Base-by-base conservation (phyloP, 1,140 invertebrate genomes). In the Coenobita brevimanus region DNA sequence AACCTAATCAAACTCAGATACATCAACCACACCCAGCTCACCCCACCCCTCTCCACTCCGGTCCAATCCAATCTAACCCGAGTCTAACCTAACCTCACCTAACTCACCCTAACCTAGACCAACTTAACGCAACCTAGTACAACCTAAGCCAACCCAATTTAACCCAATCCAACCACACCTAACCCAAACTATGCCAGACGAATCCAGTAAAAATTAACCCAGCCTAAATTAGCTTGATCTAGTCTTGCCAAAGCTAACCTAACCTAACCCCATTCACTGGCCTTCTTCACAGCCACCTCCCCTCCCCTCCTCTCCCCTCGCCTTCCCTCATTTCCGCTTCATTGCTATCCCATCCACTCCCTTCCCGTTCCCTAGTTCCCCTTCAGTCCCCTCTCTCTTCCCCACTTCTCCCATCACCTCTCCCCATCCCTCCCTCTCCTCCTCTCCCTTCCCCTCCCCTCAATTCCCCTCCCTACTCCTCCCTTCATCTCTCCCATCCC, bases 81-180 rank as follows among this genome's bases (percentile, higher is more conserved):
- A 17, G 27, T 27, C 64, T 69, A 69, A 69, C 64, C 64, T 13
- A 69, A 69, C 64, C 64, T 30, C 10, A 69, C 27, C 64, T 69
- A 69, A 69, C 64, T 30, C 27, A 17, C 10, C 27, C 64, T 30
- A 17, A 69, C 64, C 64, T 30, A 69, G 27, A 10, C 64, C 8
- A 17, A 69, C 27, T 30, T 69, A 69, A 69, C 64, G 13, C 27
- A 69, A 69, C 64, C 64, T 69, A 69, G 27, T 30, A 10, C 10
- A 69, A 69, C 27, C 64, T 30, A 13, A 69, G 13, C 64, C 27
- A 69, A 69, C 64, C 64, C 27, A 69, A 69, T 30, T 27, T 69
- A 17, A 69, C 64, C 64, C 27, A 69, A 69, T 27, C 64, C 27
- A 17, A 69, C 27, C 64, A 15, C 10, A 69, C 64, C 64, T 69